Base-by-base conservation (phyloP, 1,140 invertebrate genomes). In the Subanguina moxae region DNA sequence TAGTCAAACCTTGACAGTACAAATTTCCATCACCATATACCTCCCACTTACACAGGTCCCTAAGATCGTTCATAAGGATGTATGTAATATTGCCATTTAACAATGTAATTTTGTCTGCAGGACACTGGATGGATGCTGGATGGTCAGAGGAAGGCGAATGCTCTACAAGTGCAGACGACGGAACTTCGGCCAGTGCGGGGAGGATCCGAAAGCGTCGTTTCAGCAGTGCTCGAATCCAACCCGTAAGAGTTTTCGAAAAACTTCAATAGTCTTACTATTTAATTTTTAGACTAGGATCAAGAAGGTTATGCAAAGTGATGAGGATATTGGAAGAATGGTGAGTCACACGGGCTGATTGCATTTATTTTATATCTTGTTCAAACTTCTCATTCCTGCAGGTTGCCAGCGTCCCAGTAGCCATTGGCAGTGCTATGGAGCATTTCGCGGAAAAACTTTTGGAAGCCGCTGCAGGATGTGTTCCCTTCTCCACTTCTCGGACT, bases 291-390 rank as follows among this genome's bases (percentile, higher is more conserved):
- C 80, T 15, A 66, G 80, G 28, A 70, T 82, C 19, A 82, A 82
- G 52, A 82, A 82, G 57, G 80, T 82, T 13, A 82, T 82, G 80
- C 80, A 82, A 67, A 76, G 74, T 57, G 80, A 82, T 68, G 80
- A 82, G 57, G 80, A 82, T 8, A 82, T 82, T 56, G 80, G 80
- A 9, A 43, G 78, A 63, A 82, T 80, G 80, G 78, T 75, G 25
- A 38, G 13, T 28, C 27, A 8, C 5, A 17, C n/a, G 15, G n/a
- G n/a, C n/a, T n/a, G n/a, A n/a, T n/a, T n/a, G 32, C 32, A 38
- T 38, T 38, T 38, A 52, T 21, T 48, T 64, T 1, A 15, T 27
- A 23, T 13, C 25, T 25, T 28, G 32, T 21, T 64, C 15, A 64
- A n/a, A 1, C n/a, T 46, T n/a, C 11, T 1, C 0, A 15, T 46